phyloP scores from a whole-genome alignment of 2,888 invertebrate species.

The Andrena marginata region DNA sequence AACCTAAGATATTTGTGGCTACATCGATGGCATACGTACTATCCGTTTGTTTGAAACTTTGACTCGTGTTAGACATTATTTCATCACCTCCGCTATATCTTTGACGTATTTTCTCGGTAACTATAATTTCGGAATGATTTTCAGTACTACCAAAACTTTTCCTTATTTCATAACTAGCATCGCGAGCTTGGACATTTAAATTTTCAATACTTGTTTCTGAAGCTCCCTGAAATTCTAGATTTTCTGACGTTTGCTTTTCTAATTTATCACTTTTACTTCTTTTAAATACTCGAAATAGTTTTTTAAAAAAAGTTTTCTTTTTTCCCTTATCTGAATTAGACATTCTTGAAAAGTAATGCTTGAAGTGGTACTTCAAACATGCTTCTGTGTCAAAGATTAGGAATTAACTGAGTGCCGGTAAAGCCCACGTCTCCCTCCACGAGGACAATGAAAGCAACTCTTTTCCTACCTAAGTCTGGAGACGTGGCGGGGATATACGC shows the following conservation, averaged over 20 bases:
- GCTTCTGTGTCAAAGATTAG: constrained; percentile 32
- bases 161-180: not conserved
- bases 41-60: constrained; percentile 8
- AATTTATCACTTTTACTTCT: constrained; percentile 42
- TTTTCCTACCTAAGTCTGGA: constrained; percentile 35
- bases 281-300: constrained; percentile 57
- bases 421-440: constrained; percentile 20
- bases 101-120: not conserved
- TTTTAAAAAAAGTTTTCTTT: constrained; percentile 66
- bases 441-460: constrained; percentile 26
- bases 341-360: constrained; percentile 45
- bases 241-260: not conserved
- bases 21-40: not conserved
- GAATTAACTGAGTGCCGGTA: constrained; percentile 44
- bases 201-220: constrained; percentile 2
- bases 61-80: not conserved
- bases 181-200: constrained; percentile 9
- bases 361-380: constrained; percentile 16
- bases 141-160: not conserved
- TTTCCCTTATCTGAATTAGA: constrained; percentile 44
- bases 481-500: constrained; percentile 55
- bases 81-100: not conserved
- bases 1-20: not conserved
- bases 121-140: constrained; percentile 2
- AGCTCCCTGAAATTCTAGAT: constrained; percentile 8